Percentiles rank a stretch among this genome's conserved stretches.
These are phyloP conservation scores for Pedetes capensis DNA, from an alignment of 2,113 vertebrate genomes.

Conservation along the genomic window DNA sequence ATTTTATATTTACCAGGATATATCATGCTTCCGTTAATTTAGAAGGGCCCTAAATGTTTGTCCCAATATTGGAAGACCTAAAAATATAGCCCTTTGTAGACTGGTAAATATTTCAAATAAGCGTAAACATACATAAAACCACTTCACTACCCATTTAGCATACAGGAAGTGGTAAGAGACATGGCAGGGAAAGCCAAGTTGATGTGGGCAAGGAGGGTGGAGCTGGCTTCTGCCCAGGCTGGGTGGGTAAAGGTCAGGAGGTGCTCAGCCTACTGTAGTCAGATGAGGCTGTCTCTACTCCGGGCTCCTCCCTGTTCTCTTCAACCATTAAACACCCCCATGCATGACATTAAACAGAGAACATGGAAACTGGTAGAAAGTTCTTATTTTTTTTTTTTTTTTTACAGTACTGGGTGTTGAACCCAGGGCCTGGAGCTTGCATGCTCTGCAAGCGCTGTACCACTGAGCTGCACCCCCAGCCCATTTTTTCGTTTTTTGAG, in stretches of 20 bases:
- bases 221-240: not conserved
- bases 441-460: no score
- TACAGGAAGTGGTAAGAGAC: not conserved
- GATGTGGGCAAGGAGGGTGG: not conserved
- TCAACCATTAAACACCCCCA: not conserved
- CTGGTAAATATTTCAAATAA: not conserved
- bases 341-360: not conserved
- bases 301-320: not conserved
- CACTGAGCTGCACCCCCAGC: no score
- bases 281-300: not conserved
- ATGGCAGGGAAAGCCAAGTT: not conserved
- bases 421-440: no score
- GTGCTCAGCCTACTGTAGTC: not conserved
- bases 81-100: not conserved
- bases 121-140: not conserved
- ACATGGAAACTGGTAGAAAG: not conserved
- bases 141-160: not conserved
- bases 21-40: not conserved
- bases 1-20: not conserved
- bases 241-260: rapidly evolving
- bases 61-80: not conserved
- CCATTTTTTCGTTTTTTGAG: no score
- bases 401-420: no score
- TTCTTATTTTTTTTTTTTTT: no score
- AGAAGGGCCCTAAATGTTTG: not conserved